Percentiles rank a stretch among this genome's conserved stretches.
These are phyloP conservation scores for Herminia tarsipennalis DNA, from an alignment of 2,888 invertebrate species.

Conservation along the genomic window DNA sequence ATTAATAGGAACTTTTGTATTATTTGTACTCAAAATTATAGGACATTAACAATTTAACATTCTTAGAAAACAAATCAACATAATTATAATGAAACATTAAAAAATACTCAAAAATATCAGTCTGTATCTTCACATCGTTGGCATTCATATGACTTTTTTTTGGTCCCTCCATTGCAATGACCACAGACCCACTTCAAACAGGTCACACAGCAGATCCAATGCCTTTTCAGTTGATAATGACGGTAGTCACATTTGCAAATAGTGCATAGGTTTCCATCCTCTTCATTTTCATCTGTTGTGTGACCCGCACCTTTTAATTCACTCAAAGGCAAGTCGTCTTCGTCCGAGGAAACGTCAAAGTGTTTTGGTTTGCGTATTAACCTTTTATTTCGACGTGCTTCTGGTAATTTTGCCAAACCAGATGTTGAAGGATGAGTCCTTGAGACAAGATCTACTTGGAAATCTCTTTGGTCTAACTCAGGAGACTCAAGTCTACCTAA, in stretches of 20 bases:
- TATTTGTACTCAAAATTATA: too few species aligned
- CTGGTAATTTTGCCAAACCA: conserved; percentile 2
- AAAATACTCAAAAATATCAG: background rate
- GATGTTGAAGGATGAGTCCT: conserved; percentile 1
- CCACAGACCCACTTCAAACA: conserved; percentile 2
- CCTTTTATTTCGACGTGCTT: conserved; percentile 1
- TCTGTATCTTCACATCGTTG: too few species aligned
- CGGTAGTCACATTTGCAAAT: conserved; percentile 3
- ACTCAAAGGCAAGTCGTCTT: conserved; percentile 2
- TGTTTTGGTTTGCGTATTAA: too few species aligned
- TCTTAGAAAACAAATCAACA: background rate
- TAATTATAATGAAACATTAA: background rate
- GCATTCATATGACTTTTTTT: too few species aligned
- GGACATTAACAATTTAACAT: too few species aligned
- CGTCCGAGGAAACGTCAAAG: conserved; percentile 2
- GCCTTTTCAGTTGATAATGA: background rate
- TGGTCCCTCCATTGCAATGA: too few species aligned
- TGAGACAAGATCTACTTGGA: conserved; percentile 5
- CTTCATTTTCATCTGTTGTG: conserved; percentile 1
- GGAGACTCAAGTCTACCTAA: too few species aligned
- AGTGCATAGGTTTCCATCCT: background rate
- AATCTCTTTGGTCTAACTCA: conserved; percentile 2
- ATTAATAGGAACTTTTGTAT: too few species aligned
- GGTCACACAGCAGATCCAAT: background rate
- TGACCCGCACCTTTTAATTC: background rate